Evolutionary conservation across 2,888 invertebrate genomes (phyloP), one percentile per base, ranked within the genome.

Genomic region (Rhingia rostrata): DNA sequence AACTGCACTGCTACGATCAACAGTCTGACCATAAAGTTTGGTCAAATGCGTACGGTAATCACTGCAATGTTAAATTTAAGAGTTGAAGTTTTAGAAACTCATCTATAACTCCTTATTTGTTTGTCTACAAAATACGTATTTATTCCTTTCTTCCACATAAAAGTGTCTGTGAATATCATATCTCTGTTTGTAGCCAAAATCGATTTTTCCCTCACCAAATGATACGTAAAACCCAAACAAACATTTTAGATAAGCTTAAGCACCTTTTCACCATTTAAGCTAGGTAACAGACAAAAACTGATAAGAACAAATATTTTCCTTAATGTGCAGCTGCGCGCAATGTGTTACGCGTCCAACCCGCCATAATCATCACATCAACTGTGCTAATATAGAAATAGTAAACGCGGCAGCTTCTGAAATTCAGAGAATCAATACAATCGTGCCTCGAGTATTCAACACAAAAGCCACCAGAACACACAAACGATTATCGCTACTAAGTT

Each of bases 401-500:
- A 67, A 66, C 43, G 45, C 72, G 56, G 35, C 77, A 72, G 75
- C 77, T 78, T 66, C 47, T 78, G 45, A 67, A 47, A 22, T 22
- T 22, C 66, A 54, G 61, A 73, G 56, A 83, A 83, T 83, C 82
- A 78, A 83, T 83, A 78, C 30, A 63, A 60, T 53, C 67, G 56
- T 77, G 49, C 66, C 61, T 56, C 47, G 72, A 72, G 70, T 56
- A 22, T 2, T 2, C 2, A 77, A 78, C 56, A 67, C 47, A 73
- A 63, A 54, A 75, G 51, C 37, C 63, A 45, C 41, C 60, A 14
- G 41, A 82, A 43, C 72, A 67, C 45, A 72, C 60, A 73, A 78
- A 51, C 82, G 73, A 78, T 83, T 83, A 78, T 67, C 67, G 67
- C 78, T 54, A 63, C 66, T 72, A 78, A 83, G 73, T 67, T 83